These are phyloP conservation scores for Lytechinus variegatus DNA, from an alignment of 35 echinoderm and acorn worm species.

Conservation along the genomic window DNA sequence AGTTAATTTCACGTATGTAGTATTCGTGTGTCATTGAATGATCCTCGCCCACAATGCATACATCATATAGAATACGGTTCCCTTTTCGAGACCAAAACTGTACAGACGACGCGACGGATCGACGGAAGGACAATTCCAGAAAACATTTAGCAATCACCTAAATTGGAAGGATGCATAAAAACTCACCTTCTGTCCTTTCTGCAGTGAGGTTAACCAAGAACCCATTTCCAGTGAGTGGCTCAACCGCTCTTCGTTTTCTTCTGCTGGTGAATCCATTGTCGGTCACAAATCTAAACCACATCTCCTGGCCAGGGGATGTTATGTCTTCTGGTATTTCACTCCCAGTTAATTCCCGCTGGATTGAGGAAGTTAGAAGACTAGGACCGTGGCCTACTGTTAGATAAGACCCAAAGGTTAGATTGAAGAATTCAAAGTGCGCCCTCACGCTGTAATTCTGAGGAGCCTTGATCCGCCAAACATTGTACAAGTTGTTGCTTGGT, in stretches of 20 bases:
- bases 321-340: background rate
- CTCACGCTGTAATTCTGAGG: background rate
- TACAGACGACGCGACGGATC: no score
- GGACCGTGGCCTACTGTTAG: background rate
- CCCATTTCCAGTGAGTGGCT: background rate
- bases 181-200: background rate
- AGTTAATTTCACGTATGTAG: no score
- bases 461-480: background rate
- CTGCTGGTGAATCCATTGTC: background rate
- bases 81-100: no score
- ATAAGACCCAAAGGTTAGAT: background rate
- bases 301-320: background rate
- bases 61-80: no score
- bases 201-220: conserved; percentile 17
- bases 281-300: background rate
- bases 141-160: no score
- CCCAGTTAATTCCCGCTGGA: background rate
- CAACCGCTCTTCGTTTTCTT: background rate
- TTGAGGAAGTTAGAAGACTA: background rate
- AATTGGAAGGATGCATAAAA: background rate
- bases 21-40: no score
- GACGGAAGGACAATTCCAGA: no score
- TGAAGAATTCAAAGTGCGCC: background rate
- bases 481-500: background rate
- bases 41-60: no score